Evolutionary conservation across 2,113 vertebrate genomes (phyloP).

Genomic region (Rhegmatorhina hoffmannsi): DNA sequence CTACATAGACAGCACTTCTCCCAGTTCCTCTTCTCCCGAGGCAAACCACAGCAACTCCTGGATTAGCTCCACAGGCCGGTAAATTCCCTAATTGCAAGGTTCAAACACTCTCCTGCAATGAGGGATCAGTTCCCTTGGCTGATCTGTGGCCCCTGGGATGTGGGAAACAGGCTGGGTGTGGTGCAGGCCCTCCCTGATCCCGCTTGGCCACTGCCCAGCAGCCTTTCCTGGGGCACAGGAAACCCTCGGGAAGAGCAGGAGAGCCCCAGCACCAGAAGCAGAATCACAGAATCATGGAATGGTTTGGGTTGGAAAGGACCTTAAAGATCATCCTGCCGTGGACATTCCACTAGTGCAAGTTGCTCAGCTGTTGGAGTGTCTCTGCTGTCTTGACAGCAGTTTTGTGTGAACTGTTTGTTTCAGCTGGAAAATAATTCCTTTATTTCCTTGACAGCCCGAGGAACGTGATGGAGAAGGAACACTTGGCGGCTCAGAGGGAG

Average conservation of each 20-base stretch:
- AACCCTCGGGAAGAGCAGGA: background rate
- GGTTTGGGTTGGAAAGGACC: background rate
- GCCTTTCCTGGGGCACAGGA: background rate
- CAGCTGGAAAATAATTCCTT: background rate
- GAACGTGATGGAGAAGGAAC: background rate
- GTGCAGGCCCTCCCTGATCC: background rate
- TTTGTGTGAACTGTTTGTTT: background rate
- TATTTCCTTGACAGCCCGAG: conserved; percentile 44
- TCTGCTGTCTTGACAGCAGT: background rate
- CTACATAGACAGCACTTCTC: background rate
- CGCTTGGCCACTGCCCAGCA: background rate
- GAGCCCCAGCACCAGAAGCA: background rate
- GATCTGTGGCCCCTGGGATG: background rate
- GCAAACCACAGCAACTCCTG: background rate
- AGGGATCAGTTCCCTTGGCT: background rate
- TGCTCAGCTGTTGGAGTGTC: background rate
- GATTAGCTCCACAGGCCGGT: accelerated
- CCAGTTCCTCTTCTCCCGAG: accelerated
- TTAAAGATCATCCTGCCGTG: background rate
- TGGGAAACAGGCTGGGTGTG: background rate
- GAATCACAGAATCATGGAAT: background rate
- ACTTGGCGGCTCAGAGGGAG: background rate
- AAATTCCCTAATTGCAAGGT: background rate
- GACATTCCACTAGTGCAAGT: background rate
- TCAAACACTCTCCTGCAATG: background rate